Evolutionary conservation across 2,113 vertebrate species (phyloP).

Genomic region (Gopherus flavomarginatus): DNA sequence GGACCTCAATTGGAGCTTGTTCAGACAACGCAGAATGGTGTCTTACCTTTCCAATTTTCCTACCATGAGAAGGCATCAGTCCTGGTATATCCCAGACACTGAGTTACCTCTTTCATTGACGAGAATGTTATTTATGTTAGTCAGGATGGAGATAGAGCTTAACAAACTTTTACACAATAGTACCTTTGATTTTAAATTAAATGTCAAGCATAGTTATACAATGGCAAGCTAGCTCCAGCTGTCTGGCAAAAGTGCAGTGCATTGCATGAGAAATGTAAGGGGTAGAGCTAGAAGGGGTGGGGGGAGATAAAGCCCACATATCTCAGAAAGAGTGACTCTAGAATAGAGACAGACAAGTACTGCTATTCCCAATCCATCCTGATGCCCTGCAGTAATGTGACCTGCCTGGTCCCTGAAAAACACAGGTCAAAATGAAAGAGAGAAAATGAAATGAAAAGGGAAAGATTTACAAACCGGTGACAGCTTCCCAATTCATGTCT

Average conservation of each 20-base stretch:
- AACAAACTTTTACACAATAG: constrained; percentile 63
- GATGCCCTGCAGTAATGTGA: fast-evolving
- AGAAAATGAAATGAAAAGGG: not conserved
- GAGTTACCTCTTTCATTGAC: constrained; percentile 33
- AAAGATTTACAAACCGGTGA: not conserved
- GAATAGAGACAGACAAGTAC: not conserved
- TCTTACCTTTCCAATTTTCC: not conserved
- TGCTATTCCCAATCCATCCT: not conserved
- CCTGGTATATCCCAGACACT: not conserved
- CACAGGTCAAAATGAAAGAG: fast-evolving
- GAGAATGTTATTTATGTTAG: constrained; percentile 32
- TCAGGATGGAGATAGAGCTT: constrained; percentile 41
- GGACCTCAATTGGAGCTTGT: constrained; percentile 2
- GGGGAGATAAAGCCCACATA: not conserved
- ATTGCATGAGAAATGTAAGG: constrained; percentile 18
- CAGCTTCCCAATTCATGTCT: not conserved
- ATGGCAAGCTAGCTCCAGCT: constrained; percentile 47
- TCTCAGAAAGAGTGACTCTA: not conserved
- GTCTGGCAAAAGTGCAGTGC: constrained; percentile 38
- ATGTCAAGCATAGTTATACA: constrained; percentile 72
- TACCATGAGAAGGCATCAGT: not conserved
- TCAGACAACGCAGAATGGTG: not conserved
- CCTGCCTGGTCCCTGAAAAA: not conserved
- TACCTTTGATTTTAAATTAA: constrained; percentile 76
- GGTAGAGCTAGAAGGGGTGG: not conserved